Percentiles rank a stretch among this genome's conserved stretches.
Conservation (phyloP, 2,113 vertebrate species). For the Erinaceus europaeus region DNA sequence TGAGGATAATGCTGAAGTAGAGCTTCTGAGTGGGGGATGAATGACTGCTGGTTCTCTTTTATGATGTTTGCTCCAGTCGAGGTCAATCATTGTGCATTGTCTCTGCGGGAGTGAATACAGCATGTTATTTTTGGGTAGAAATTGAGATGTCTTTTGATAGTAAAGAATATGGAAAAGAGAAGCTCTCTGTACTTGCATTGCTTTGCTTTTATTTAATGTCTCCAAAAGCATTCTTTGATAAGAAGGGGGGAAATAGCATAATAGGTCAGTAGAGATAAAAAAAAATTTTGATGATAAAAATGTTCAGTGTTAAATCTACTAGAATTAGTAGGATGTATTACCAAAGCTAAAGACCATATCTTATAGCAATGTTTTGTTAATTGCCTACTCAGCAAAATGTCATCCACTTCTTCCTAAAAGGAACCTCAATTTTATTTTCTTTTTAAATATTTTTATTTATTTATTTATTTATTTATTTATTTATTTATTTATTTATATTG, state of each 20-base stretch:
- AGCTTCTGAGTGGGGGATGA: constrained; percentile 40
- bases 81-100: constrained; percentile 54
- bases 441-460: no score
- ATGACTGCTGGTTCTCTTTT: neutral
- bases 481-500: no score
- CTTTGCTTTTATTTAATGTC: constrained; percentile 19
- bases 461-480: no score
- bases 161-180: constrained; percentile 42
- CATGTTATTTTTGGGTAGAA: constrained; percentile 36
- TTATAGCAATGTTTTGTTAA: neutral
- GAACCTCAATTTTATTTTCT: no score
- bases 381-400: neutral
- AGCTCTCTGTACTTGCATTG: neutral
- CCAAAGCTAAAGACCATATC: neutral
- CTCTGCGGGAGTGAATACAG: constrained; percentile 22
- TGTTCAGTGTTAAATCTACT: neutral
- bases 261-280: neutral
- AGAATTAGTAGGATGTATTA: neutral
- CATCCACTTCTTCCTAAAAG: neutral
- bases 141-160: constrained; percentile 41
- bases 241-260: neutral
- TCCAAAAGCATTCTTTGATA: neutral
- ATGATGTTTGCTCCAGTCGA: constrained; percentile 17
- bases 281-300: neutral
- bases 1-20: constrained; percentile 15